Evolutionary conservation across 2,888 invertebrate genomes (phyloP).

Genomic region (Tuta absoluta): DNA sequence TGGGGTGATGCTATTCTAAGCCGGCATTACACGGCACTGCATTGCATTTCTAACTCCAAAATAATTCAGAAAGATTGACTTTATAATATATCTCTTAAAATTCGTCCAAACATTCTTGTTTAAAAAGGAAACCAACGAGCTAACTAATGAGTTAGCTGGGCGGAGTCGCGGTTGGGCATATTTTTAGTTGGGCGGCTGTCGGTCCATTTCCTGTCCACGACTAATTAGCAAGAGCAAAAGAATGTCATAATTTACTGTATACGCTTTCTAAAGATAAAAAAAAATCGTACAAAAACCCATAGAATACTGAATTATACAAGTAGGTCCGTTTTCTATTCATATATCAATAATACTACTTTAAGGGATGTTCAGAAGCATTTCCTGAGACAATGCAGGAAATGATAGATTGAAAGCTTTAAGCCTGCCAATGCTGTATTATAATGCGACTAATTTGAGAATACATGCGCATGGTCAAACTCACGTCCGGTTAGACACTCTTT

Average conservation of each 20-base stretch:
- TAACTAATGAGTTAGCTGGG: not conserved
- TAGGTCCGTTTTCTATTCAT: too few species aligned
- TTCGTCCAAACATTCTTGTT: slow-evolving; percentile 1
- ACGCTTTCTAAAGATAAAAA: not conserved
- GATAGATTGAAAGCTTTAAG: too few species aligned
- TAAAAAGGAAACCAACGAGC: slow-evolving; percentile 2
- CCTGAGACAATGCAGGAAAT: not conserved
- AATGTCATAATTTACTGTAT: not conserved
- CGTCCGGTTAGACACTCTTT: too few species aligned
- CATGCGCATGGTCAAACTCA: too few species aligned
- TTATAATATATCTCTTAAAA: not conserved
- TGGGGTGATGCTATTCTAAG: too few species aligned
- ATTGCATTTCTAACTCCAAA: not conserved
- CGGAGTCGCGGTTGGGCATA: slow-evolving; percentile 19
- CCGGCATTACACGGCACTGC: too few species aligned
- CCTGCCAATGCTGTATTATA: too few species aligned
- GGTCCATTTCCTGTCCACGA: slow-evolving; percentile 30
- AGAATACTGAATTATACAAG: too few species aligned
- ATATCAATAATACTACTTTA: too few species aligned
- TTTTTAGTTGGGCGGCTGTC: slow-evolving; percentile 29
- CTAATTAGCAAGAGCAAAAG: slow-evolving; percentile 15
- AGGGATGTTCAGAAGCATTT: not conserved
- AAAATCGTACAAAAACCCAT: too few species aligned
- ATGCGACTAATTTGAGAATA: too few species aligned
- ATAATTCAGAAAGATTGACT: not conserved